phyloP scores from a whole-genome alignment of 1,140 invertebrate genomes.

The Leptinotarsa undecemlineata region DNA sequence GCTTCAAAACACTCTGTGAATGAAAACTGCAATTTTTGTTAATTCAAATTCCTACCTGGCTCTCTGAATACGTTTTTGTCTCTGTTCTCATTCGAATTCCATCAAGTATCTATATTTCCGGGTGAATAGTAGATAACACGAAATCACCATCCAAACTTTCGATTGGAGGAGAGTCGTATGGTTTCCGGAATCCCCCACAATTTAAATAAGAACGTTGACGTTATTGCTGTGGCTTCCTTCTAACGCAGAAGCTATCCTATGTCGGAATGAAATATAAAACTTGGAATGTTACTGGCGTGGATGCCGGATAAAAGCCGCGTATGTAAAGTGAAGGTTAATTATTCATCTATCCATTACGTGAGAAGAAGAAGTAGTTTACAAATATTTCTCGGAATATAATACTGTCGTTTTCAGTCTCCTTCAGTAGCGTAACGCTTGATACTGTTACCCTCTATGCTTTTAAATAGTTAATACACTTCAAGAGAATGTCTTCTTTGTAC shows the following conservation, averaged over 20 bases:
- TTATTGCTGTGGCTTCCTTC: conserved; percentile 17
- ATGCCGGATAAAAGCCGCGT: neutral
- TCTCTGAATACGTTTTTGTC: too few species aligned
- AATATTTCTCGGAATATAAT: neutral
- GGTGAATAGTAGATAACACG: neutral
- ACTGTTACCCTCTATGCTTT: too few species aligned
- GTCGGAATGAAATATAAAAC: conserved; percentile 20
- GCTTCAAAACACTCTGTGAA: too few species aligned
- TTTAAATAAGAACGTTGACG: conserved; percentile 19
- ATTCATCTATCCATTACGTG: conserved; percentile 19
- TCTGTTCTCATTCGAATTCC: too few species aligned
- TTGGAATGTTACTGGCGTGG: conserved; percentile 2
- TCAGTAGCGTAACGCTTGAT: neutral
- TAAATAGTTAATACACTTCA: too few species aligned
- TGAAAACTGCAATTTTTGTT: too few species aligned
- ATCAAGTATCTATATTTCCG: too few species aligned
- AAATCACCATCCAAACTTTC: neutral
- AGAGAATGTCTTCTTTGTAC: too few species aligned
- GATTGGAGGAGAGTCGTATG: neutral
- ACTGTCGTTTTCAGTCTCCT: neutral
- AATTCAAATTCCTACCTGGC: too few species aligned
- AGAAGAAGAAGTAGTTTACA: conserved; percentile 20
- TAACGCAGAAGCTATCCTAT: conserved; percentile 9
- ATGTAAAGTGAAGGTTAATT: conserved; percentile 6
- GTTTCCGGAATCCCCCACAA: neutral